Conservation (phyloP, 2,113 vertebrate species). For the Aramus guarauna region DNA sequence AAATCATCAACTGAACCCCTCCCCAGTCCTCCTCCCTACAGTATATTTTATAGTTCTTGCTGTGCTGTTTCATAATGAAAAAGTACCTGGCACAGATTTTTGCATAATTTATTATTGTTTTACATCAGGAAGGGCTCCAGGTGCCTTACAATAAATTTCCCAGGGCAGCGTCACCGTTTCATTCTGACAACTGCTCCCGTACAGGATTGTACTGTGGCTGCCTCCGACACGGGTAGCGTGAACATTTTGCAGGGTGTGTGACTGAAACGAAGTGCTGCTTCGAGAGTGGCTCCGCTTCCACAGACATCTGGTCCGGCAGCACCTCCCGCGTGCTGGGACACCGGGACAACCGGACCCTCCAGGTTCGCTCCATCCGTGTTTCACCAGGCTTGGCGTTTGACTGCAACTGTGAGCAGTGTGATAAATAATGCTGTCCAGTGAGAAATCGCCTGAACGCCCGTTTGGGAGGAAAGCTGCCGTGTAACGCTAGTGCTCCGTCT, state of each 20-base stretch:
- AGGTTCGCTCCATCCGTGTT: not conserved
- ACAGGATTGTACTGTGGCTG: rapidly evolving
- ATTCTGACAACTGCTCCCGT: not conserved
- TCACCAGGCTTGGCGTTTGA: not conserved
- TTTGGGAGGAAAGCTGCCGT: not conserved
- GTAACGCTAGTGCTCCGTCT: rapidly evolving
- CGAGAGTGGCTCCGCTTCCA: not conserved
- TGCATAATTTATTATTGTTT: not conserved
- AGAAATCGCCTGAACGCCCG: not conserved
- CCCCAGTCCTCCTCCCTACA: not conserved
- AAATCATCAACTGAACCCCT: not conserved
- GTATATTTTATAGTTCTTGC: not conserved
- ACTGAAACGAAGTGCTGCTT: rapidly evolving
- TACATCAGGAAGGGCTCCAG: not conserved
- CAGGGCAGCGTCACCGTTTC: not conserved
- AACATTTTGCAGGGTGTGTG: not conserved
- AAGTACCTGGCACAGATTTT: not conserved
- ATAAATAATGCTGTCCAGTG: not conserved
- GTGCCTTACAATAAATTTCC: not conserved
- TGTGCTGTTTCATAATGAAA: not conserved
- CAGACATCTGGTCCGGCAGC: not conserved
- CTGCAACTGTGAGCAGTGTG: rapidly evolving
- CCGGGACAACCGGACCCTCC: not conserved
- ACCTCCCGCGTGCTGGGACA: rapidly evolving
- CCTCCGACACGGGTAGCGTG: rapidly evolving